Evolutionary conservation across 2,797 vertebrate species (phyloP), one percentile per base, ranked within the genome.

Genomic region (Pseudomugil gertrudae): DNA sequence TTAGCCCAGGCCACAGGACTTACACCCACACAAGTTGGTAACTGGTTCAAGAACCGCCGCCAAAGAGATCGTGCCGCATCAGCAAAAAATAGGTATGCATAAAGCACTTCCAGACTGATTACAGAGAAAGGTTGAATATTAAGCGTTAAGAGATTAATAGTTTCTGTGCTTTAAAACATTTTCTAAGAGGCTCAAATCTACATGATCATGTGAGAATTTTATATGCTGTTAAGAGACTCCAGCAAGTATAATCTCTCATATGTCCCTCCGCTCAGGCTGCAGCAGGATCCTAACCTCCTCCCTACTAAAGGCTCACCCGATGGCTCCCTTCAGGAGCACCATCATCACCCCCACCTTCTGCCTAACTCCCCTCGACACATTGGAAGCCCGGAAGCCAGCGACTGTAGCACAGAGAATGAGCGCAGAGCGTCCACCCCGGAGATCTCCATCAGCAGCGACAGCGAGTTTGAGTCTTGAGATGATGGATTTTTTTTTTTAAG

Each of bases 31-130:
- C 94, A 95, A 86, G 94, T 95, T 9, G 94, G 94, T 29, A 95
- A 95, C 92, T 95, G 94, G 94, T 95, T 95, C 88, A 95, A 95
- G 81, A 95, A 95, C 80, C 93, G 94, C 4, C 90, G 94, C 1
- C 94, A 95, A 62, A 84, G 94, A 64, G 94, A 95, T 79, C 90
- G 94, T 0, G 94, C 94, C 0, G 94, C 94, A 1, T 94, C 94
- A 0, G 94, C 94, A 24, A 95, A 95, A 69, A 95, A 95, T 89
- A 92, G 94, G 94, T 88, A 64, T 0, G 1, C 47, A 6, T 45
- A 21, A 9, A 26, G 4, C 7, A 0, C 17, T 27, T 29, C 35
- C 3, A 0, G 8, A 8, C 1, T 17, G 9, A 27, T 15, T 17
- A 59, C 23, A n/a, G 30, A 1, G 5, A 15, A 45, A 33, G 13